Conservation (phyloP, 2,113 vertebrate species). For the Lamprologus speciosus region DNA sequence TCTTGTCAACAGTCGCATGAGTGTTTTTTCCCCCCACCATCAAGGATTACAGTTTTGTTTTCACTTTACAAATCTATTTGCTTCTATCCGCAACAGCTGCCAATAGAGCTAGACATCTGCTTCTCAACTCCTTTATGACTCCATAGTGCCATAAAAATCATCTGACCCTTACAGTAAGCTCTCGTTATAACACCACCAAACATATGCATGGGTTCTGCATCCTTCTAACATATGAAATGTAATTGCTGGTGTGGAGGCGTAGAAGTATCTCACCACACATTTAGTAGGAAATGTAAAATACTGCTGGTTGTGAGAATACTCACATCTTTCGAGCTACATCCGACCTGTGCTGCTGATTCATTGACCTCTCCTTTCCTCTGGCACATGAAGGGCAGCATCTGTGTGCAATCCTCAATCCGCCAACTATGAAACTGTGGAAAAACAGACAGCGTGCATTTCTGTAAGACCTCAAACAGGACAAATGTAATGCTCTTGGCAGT, state of each 20-base stretch:
- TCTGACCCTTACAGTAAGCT: not conserved
- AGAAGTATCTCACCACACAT: not conserved
- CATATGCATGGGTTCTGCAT: not conserved
- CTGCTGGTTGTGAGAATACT: constrained; percentile 3
- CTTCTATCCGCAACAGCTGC: not conserved
- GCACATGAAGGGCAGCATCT: constrained; percentile 78
- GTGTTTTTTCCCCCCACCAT: not conserved
- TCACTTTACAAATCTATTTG: not conserved
- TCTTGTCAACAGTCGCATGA: not conserved
- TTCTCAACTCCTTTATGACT: not conserved
- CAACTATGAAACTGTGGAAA: constrained; percentile 78
- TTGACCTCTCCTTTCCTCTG: constrained; percentile 78
- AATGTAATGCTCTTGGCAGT: not conserved
- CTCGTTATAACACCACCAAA: not conserved
- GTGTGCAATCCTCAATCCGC: constrained; percentile 74
- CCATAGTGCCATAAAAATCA: not conserved
- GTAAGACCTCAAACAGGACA: not conserved
- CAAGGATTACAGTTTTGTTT: not conserved
- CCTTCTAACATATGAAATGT: not conserved
- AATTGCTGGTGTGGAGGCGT: not conserved
- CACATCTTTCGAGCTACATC: constrained; percentile 76
- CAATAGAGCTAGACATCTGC: not conserved
- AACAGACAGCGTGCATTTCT: not conserved
- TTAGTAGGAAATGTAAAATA: not conserved
- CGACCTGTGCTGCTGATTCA: constrained; percentile 51